phyloP scores from a whole-genome alignment of 2,888 invertebrate species.

The Euplexia lucipara region DNA sequence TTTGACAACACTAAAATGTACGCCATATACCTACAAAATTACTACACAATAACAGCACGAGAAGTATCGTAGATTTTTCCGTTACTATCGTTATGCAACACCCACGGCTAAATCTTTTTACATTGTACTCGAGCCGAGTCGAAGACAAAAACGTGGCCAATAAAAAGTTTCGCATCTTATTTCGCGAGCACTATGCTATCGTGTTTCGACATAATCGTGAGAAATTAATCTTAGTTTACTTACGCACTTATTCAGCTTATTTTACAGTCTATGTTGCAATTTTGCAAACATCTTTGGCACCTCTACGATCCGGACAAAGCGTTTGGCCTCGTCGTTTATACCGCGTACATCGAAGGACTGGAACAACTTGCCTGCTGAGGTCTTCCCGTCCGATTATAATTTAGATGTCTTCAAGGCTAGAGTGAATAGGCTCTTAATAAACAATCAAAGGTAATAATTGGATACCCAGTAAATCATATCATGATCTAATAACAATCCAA shows the following conservation, averaged over 20 bases:
- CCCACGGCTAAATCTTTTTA: slow-evolving; percentile 62
- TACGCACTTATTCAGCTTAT: slow-evolving; percentile 54
- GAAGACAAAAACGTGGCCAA: slow-evolving; percentile 72
- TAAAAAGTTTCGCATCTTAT: slow-evolving; percentile 82
- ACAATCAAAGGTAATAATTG: slow-evolving; percentile 4
- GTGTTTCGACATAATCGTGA: slow-evolving; percentile 81
- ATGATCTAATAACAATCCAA: slow-evolving; percentile 11
- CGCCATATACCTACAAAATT: slow-evolving; percentile 31
- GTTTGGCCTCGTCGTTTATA: too few species aligned
- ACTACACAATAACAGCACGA: slow-evolving; percentile 42
- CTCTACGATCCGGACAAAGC: too few species aligned
- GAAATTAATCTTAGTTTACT: slow-evolving; percentile 71
- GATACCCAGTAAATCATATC: slow-evolving; percentile 16
- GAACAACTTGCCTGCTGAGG: too few species aligned
- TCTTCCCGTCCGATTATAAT: too few species aligned
- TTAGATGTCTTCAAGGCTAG: not conserved
- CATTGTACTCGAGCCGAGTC: slow-evolving; percentile 70
- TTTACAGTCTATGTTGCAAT: slow-evolving; percentile 35
- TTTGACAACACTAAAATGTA: slow-evolving; percentile 39
- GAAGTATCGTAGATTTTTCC: slow-evolving; percentile 56
- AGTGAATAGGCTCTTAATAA: not conserved
- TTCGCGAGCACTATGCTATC: slow-evolving; percentile 79
- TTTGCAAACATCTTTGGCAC: too few species aligned
- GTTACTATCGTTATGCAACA: slow-evolving; percentile 58
- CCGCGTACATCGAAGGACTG: too few species aligned